Conservation (phyloP, 2,113 vertebrate genomes). For the Rhynchopsitta pachyrhyncha region DNA sequence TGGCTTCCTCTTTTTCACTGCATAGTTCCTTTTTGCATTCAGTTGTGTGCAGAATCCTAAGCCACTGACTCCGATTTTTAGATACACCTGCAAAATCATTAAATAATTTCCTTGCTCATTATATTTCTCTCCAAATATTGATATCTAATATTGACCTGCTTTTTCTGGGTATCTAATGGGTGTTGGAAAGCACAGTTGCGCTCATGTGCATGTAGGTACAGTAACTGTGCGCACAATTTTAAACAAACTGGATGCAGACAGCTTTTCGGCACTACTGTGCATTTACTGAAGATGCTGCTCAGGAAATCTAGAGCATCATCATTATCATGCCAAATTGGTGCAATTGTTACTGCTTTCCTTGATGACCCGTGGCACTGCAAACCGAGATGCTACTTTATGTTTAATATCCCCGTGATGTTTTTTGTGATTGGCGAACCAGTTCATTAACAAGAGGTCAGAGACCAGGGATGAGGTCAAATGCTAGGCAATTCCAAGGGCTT, state of each 20-base stretch:
- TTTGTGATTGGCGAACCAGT: background rate
- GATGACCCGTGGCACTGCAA: background rate
- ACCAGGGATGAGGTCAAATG: background rate
- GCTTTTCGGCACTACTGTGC: background rate
- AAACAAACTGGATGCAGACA: background rate
- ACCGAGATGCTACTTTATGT: background rate
- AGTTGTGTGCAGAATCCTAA: background rate
- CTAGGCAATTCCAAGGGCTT: background rate
- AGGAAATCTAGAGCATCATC: background rate
- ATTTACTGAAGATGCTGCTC: background rate
- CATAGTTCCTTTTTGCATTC: background rate
- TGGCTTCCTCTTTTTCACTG: background rate
- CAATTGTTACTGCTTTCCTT: background rate
- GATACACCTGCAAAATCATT: background rate
- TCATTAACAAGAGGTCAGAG: background rate
- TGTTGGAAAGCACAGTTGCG: background rate
- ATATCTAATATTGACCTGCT: background rate
- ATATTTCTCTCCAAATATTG: background rate
- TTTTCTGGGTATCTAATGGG: background rate
- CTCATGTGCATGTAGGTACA: rapidly evolving
- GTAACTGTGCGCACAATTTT: background rate
- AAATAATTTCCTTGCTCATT: background rate
- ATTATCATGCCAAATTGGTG: background rate
- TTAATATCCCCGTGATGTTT: background rate
- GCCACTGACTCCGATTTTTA: background rate